These are phyloP conservation scores for Asarcornis scutulata DNA, from an alignment of 2,113 vertebrate genomes.

Conservation along the genomic window DNA sequence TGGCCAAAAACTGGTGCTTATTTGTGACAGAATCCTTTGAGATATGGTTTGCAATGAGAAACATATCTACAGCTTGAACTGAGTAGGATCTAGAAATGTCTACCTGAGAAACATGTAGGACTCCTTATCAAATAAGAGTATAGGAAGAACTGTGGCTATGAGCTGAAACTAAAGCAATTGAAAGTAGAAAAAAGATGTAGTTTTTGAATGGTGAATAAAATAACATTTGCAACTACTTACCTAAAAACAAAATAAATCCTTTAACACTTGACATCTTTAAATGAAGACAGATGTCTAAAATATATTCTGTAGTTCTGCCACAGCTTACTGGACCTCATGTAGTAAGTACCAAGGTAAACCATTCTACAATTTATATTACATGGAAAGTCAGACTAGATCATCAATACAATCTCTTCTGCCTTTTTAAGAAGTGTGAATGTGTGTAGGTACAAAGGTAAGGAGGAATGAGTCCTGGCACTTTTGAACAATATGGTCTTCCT, in stretches of 20 bases:
- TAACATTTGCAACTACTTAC: background rate
- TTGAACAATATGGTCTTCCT: background rate
- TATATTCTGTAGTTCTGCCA: background rate
- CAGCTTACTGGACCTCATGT: background rate
- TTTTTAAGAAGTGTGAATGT: background rate
- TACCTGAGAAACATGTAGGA: background rate
- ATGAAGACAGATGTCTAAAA: background rate
- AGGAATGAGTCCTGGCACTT: background rate
- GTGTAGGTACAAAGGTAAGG: background rate
- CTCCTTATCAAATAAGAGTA: background rate
- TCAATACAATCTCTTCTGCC: accelerated
- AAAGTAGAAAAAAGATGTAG: background rate
- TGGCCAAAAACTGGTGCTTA: background rate
- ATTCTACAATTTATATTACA: background rate
- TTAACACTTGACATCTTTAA: background rate
- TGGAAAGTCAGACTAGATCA: background rate
- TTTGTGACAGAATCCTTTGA: background rate
- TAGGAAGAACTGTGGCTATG: background rate
- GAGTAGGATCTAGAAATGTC: background rate
- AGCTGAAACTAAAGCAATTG: background rate
- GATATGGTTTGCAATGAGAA: background rate
- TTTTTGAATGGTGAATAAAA: background rate
- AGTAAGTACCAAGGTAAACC: background rate
- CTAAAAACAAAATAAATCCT: background rate
- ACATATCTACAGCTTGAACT: background rate